Base-by-base conservation (phyloP, 1,140 invertebrate species). In the Zaprionus nigranus region DNA sequence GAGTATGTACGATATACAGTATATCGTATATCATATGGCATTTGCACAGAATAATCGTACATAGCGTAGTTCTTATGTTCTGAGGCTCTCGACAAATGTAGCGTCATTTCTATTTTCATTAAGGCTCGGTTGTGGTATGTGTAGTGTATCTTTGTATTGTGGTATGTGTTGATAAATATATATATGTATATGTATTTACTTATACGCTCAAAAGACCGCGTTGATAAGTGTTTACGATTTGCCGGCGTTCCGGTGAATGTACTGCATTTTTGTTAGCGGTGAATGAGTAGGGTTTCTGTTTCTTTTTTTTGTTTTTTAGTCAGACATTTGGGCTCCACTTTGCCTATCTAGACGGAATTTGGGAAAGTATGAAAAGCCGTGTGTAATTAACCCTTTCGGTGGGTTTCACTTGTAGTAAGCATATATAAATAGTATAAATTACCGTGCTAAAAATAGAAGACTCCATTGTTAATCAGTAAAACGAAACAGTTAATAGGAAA, bases 31-130 rank as follows among this genome's bases (percentile, higher is more conserved):
- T 15, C 36, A 24, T 43, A 57, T n/a, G 30, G 49, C 30, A 54
- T 38, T 12, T 26, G 60, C 20, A 53, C 17, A 36, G 15, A 30
- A 30, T 20, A n/a, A n/a, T n/a, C n/a, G n/a, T n/a, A 46, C 36
- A 12, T 12, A 71, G 62, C 62, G 63, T 34, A 60, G 9, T 62
- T 65, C 28, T 57, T 61, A 43, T 58, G 22, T 28, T 65, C 12
- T 38, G 20, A 46, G 38, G 62, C 70, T 51, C 70, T 77, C 58
- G 61, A 62, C 56, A 51, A 66, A 22, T 24, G 20, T 84, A 84
- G 62, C 84, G 84, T 88, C 85, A 88, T 90, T 88, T 88, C 84
- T 88, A 88, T 88, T 88, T 88, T 76, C 70, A 84, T 75, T 65
- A 81, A 88, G 85, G 78, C 81, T 81, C 77, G 61, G n/a, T 75